Evolutionary conservation across 2,888 invertebrate species (phyloP).

Genomic region (Epirrhoe alternata): DNA sequence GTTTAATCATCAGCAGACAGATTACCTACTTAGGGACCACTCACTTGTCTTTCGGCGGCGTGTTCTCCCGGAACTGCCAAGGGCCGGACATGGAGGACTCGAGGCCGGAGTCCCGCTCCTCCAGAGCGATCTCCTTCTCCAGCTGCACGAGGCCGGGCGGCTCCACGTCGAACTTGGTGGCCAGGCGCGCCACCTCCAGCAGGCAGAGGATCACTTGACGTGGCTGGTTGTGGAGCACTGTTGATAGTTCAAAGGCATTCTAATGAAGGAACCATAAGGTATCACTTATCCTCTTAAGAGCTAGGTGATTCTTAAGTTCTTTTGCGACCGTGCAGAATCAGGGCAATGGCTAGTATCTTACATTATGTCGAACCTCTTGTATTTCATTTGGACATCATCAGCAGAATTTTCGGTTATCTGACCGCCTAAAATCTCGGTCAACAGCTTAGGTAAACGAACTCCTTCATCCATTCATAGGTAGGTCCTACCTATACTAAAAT

Average conservation of each 20-base stretch:
- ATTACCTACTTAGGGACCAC: slow-evolving; percentile 30
- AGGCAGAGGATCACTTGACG: slow-evolving; percentile 94
- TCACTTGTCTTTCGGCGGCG: slow-evolving; percentile 67
- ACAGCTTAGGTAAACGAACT: too few relatives aligned
- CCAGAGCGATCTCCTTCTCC: slow-evolving; percentile 94
- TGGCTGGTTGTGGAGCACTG: slow-evolving; percentile 92
- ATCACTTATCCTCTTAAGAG: too few relatives aligned
- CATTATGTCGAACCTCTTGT: too few relatives aligned
- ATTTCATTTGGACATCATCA: too few relatives aligned
- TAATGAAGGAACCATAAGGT: too few relatives aligned
- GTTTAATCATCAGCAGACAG: not conserved
- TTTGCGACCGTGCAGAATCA: too few relatives aligned
- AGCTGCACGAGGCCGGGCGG: slow-evolving; percentile 92
- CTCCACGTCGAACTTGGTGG: slow-evolving; percentile 91
- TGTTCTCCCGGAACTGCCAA: slow-evolving; percentile 88
- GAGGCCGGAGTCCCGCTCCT: slow-evolving; percentile 88
- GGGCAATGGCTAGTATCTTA: too few relatives aligned
- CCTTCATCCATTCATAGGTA: too few relatives aligned
- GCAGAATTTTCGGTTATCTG: too few relatives aligned
- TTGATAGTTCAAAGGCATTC: slow-evolving; percentile 15
- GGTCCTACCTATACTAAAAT: too few relatives aligned
- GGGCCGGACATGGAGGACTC: slow-evolving; percentile 87
- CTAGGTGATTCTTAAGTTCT: too few relatives aligned
- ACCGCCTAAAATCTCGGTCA: too few relatives aligned
- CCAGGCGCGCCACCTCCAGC: slow-evolving; percentile 93